Percentiles rank a stretch among this genome's conserved stretches.
These are phyloP conservation scores for Aporophyla lueneburgensis DNA, from an alignment of 2,888 invertebrate species.

Conservation along the genomic window DNA sequence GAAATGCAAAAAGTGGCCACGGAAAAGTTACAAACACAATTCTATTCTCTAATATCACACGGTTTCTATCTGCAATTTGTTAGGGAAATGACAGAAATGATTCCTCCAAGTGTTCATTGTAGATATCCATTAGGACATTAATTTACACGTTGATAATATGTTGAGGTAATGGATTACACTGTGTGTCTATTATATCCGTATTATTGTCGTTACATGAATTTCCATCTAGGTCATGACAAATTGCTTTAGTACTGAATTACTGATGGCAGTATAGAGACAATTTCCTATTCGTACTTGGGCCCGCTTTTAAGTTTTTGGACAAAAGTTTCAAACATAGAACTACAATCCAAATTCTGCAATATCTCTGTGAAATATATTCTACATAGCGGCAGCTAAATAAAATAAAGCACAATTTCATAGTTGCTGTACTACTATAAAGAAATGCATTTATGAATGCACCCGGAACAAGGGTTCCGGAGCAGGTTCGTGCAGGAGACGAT, in stretches of 20 bases:
- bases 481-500: too few relatives aligned
- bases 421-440: conserved; percentile 34
- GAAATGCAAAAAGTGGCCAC: too few relatives aligned
- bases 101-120: conserved; percentile 19
- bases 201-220: conserved; percentile 26
- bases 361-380: background rate
- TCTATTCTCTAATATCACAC: background rate
- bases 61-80: conserved; percentile 26
- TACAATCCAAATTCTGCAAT: conserved; percentile 10
- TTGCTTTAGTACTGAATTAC: conserved; percentile 16
- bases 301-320: background rate
- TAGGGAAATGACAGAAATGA: conserved; percentile 19
- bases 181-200: conserved; percentile 14
- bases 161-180: conserved; percentile 41
- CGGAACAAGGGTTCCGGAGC: background rate
- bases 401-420: conserved; percentile 14
- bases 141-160: conserved; percentile 26
- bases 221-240: conserved; percentile 10
- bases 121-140: conserved; percentile 43
- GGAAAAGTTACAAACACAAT: background rate
- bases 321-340: background rate
- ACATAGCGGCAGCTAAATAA: conserved; percentile 4
- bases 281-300: background rate
- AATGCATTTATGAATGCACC: conserved; percentile 52
- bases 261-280: background rate